Conservation (phyloP, 1,140 invertebrate species). For the Spodoptera litura region DNA sequence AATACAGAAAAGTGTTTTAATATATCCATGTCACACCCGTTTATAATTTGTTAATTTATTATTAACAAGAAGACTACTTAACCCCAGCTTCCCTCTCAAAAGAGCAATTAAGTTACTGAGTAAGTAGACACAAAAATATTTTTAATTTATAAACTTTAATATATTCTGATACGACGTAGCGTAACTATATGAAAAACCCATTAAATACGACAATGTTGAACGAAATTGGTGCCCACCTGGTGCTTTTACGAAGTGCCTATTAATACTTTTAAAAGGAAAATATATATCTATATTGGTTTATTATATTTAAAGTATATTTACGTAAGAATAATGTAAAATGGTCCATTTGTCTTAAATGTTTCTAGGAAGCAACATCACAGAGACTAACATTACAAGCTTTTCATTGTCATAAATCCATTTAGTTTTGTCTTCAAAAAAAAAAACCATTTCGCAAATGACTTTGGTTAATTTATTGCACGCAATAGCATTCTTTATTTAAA, state of each 20-base stretch:
- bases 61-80: too few relatives aligned
- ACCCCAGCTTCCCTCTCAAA: too few relatives aligned
- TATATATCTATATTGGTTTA: neutral
- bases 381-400: too few relatives aligned
- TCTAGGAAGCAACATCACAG: neutral
- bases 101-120: too few relatives aligned
- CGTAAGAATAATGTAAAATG: neutral
- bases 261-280: constrained; percentile 4
- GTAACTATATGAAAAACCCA: constrained; percentile 14
- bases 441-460: too few relatives aligned
- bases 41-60: too few relatives aligned
- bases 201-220: constrained; percentile 19
- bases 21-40: too few relatives aligned
- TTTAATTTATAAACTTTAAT: constrained; percentile 16
- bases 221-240: constrained; percentile 13
- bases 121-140: neutral
- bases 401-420: too few relatives aligned
- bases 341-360: constrained; percentile 1
- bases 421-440: too few relatives aligned
- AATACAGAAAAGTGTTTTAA: too few relatives aligned
- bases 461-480: too few relatives aligned
- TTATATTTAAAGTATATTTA: neutral
- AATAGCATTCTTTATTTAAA: too few relatives aligned
- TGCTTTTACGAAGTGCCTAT: constrained; percentile 17
- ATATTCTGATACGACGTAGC: constrained; percentile 4